Base-by-base conservation (phyloP, 2,797 vertebrate genomes). In the Lagorchestes hirsutus region DNA sequence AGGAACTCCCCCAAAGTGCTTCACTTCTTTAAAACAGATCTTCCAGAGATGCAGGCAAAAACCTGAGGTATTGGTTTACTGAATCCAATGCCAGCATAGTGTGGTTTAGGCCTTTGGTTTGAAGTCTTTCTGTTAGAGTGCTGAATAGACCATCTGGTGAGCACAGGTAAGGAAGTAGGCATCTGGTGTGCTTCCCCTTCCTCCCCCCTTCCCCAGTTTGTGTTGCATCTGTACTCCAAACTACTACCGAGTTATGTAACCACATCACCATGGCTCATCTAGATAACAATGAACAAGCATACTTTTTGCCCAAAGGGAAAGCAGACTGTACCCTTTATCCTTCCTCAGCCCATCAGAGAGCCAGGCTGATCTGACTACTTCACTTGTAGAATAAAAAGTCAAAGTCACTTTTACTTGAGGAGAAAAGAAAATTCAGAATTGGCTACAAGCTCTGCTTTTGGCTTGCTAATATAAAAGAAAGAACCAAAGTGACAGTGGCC, bases 341-440 rank as follows among this genome's bases (percentile, higher is more conserved):
- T 74, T 18, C 67, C 24, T 95, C 52, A 95, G 55, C 67, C 93
- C 97, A 90, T 74, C 56, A 96, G 8, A 93, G 96, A 58, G 27
- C 95, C 92, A 94, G 90, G 91, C 67, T 59, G 82, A 95, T 82
- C 57, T 91, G 40, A 95, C 94, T 90, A 96, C 74, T 55, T 94
- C 59, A 92, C 34, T 87, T 67, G 92, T 90, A 97, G 96, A 97
- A 92, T 97, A 97, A 93, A 74, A 82, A 91, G 92, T 95, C 93
- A 96, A 97, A 95, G 90, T 46, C 91, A 95, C 54, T 16, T 96
- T 92, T 91, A 94, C 74, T n/a, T 95, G 50, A 54, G 87, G 9
- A 74, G 91, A 92, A 27, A 87, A 67, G 62, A 97, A 93, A 93
- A 13, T 56, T 56, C 93, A 16, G 58, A 9, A 58, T 93, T 87